Conservation (phyloP, 35 echinoderm and acorn worm species). For the Ptychodera flava region DNA sequence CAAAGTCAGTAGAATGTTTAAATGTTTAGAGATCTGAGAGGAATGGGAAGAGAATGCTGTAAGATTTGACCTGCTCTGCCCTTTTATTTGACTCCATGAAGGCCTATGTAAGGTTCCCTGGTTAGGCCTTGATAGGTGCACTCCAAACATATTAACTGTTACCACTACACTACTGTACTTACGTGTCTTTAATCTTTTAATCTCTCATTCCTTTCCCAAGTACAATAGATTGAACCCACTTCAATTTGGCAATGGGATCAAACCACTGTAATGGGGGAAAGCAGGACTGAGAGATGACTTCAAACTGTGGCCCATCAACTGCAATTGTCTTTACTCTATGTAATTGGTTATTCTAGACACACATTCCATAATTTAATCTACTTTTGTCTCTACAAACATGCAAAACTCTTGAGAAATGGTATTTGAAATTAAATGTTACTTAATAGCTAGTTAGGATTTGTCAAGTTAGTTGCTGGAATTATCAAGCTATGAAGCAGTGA, state of each 20-base stretch:
- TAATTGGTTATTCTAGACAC: background rate
- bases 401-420: background rate
- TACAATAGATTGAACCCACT: background rate
- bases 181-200: background rate
- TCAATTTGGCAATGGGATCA: background rate
- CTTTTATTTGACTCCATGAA: background rate
- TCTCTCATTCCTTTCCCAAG: background rate
- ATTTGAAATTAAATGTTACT: background rate
- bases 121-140: background rate
- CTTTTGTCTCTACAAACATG: background rate
- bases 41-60: background rate
- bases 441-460: background rate
- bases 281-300: background rate
- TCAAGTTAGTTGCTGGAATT: background rate
- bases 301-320: background rate
- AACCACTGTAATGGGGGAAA: background rate
- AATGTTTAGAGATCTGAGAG: background rate
- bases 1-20: too few species aligned
- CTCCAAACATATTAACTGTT: background rate
- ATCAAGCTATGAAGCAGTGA: background rate
- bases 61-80: background rate
- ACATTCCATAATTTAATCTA: background rate
- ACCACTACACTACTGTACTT: background rate
- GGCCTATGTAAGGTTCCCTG: background rate
- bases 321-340: background rate